Conservation (phyloP, 2,888 invertebrate genomes). For the Drosophila nigricruria region DNA sequence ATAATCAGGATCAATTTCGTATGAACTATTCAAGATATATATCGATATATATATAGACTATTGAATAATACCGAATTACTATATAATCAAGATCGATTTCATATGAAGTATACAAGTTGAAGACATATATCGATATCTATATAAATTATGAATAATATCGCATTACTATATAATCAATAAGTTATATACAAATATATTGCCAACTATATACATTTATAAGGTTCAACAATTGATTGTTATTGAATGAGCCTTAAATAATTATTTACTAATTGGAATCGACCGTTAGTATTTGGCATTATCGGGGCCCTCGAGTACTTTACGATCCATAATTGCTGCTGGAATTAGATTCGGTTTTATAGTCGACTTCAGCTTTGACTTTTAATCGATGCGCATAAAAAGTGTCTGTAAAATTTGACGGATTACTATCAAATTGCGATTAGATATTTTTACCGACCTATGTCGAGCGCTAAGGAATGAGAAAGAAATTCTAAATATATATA, state of each 20-base stretch:
- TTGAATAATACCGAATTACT: no score
- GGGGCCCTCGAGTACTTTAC: constrained; percentile 22
- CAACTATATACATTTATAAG: not conserved
- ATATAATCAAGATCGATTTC: not conserved
- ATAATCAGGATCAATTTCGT: not conserved
- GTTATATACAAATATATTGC: no score
- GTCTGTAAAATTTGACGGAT: constrained; percentile 53
- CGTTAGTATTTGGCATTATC: constrained; percentile 23
- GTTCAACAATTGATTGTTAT: not conserved
- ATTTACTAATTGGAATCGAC: constrained; percentile 15
- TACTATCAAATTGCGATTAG: constrained; percentile 34
- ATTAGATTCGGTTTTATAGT: constrained; percentile 28
- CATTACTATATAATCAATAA: not conserved
- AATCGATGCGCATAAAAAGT: constrained; percentile 36
- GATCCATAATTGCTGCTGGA: constrained; percentile 28
- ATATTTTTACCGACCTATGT: not conserved
- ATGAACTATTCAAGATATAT: no score
- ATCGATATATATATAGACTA: no score
- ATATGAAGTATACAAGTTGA: no score
- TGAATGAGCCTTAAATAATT: constrained; percentile 8
- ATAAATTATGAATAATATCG: no score
- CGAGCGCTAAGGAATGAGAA: not conserved
- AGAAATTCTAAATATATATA: not conserved
- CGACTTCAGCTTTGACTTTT: constrained; percentile 21
- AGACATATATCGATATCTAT: no score